Evolutionary conservation across 2,797 vertebrate species (phyloP), one percentile per base, ranked within the genome.

Genomic region (Cyprinodon diabolis): DNA sequence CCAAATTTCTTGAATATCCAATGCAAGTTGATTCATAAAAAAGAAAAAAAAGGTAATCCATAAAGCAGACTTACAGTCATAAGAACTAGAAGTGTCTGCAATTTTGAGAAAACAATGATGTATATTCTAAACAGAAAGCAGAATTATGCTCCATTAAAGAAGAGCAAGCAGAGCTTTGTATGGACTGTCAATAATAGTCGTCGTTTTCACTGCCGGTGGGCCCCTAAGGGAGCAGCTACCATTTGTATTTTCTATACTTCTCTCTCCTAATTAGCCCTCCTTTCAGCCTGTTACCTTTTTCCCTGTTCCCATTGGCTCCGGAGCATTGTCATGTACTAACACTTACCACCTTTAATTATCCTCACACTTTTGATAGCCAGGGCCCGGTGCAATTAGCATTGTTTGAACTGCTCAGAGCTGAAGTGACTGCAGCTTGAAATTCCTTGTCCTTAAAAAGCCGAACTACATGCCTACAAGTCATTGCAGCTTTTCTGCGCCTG

Each of bases 321-420:
- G 35, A 86, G 90, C 89, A 84, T 86, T 91, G 85, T 91, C 90
- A 92, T 93, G 91, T 74, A 85, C 90, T 89, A 93, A 90, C 68
- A 88, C 87, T 89, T 93, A 90, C 91, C 92, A 89, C 86, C 87
- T 91, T 90, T 95, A 93, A 95, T 91, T 94, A 93, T 91, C 91
- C 88, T 82, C 88, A 75, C 89, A 92, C 90, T 86, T 92, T 92
- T 89, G 87, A 80, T 89, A 85, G 93, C 90, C 89, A 57, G 68
- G 86, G 86, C 79, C 90, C 87, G 86, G 81, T 71, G 90, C 78
- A 89, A 92, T 84, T 87, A 87, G 81, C 88, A 88, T 84, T 25
- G 71, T 84, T 90, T 84, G 86, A 85, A 90, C 89, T 62, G 72
- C 85, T 85, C 73, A 69, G 81, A 66, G 45, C 85, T 86, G 83